Conservation (phyloP, 2,113 vertebrate species). For the Indicator maculatus region DNA sequence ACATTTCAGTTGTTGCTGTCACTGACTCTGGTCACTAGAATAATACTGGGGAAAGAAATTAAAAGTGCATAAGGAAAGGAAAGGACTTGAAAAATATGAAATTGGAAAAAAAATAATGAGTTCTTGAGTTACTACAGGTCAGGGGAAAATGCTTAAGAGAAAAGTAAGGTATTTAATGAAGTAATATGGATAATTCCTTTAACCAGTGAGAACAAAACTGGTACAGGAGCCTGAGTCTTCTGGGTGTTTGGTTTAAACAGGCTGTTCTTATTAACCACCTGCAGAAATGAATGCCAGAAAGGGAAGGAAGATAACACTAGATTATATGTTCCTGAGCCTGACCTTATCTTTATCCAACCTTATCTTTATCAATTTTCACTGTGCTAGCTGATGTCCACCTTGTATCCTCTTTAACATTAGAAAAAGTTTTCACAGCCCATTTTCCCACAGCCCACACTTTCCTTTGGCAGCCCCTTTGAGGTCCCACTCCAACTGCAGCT, state of each 20-base stretch:
- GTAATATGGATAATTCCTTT: not conserved
- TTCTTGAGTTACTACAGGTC: not conserved
- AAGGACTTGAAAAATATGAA: not conserved
- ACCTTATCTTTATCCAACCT: not conserved
- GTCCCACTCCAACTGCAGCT: not conserved
- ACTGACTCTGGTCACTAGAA: not conserved
- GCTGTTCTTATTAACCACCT: not conserved
- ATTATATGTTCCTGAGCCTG: not conserved
- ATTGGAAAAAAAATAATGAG: not conserved
- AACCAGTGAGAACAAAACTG: not conserved
- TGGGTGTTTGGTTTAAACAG: not conserved
- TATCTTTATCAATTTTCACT: not conserved
- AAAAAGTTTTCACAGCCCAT: not conserved
- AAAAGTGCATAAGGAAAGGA: not conserved
- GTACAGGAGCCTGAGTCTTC: not conserved
- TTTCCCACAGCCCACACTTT: not conserved
- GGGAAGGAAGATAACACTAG: not conserved
- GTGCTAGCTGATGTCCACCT: not conserved
- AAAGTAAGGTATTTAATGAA: not conserved
- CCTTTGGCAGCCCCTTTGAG: not conserved
- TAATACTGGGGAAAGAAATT: not conserved
- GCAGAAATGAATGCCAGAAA: not conserved
- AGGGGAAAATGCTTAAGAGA: not conserved
- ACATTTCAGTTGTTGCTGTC: not conserved
- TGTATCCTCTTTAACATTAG: not conserved